Percentiles rank a stretch among this genome's conserved stretches.
Conservation (phyloP, 2,888 invertebrate genomes). For the Ichneumoninae sp. region DNA sequence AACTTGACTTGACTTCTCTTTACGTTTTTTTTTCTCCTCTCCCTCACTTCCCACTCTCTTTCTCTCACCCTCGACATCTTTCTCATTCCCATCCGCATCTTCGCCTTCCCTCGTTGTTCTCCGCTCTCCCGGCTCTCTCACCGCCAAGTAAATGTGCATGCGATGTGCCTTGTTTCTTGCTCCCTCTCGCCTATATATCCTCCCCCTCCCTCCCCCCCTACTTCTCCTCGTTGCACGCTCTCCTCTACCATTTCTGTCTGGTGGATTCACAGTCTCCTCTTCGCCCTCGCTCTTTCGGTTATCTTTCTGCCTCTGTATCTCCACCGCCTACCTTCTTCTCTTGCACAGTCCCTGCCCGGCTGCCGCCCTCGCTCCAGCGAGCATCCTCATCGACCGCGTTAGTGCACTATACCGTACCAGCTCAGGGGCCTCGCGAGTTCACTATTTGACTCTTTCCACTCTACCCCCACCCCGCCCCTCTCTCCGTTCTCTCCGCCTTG, state of each 20-base stretch:
- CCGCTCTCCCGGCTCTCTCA: background rate
- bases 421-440: conserved; percentile 59
- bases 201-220: background rate
- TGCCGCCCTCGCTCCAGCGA: conserved; percentile 66
- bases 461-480: background rate
- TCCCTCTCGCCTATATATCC: background rate
- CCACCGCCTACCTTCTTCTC: conserved; percentile 47
- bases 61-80: conserved; percentile 32
- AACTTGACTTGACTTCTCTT: conserved; percentile 75
- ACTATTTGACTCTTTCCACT: conserved; percentile 60
- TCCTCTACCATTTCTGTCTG: conserved; percentile 66
- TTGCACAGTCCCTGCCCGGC: conserved; percentile 54
- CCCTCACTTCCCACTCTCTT: conserved; percentile 53
- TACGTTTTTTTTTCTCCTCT: conserved; percentile 65
- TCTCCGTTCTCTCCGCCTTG: background rate
- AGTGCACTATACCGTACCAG: conserved; percentile 34
- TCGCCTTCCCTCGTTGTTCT: conserved; percentile 4
- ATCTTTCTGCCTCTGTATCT: conserved; percentile 54
- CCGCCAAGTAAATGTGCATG: conserved; percentile 31
- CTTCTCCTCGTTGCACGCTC: conserved; percentile 49
- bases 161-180: background rate
- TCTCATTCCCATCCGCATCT: conserved; percentile 8
- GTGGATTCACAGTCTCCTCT: conserved; percentile 67
- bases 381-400: conserved; percentile 67
- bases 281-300: conserved; percentile 63